Evolutionary conservation across 1,140 invertebrate genomes (phyloP).

Genomic region (Drosophila baimaii): DNA sequence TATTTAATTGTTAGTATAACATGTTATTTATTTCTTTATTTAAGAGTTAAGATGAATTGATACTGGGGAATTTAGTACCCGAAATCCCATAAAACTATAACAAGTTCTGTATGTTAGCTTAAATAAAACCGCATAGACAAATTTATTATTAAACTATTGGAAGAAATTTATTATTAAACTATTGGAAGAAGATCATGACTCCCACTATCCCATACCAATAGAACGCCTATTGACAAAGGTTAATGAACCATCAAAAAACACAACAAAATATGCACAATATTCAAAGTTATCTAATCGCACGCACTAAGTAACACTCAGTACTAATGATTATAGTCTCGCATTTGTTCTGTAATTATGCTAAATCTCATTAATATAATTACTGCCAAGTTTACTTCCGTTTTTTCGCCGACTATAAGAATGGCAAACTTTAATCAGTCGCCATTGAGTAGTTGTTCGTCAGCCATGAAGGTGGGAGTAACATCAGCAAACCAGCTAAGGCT

Average conservation of each 20-base stretch:
- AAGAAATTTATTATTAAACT: too few relatives aligned
- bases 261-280: constrained; percentile 11
- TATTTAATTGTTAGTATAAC: too few relatives aligned
- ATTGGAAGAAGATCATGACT: too few relatives aligned
- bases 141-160: background rate
- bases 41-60: too few relatives aligned
- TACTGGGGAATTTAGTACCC: background rate
- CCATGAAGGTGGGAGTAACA: constrained; percentile 59
- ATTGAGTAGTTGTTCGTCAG: constrained; percentile 33
- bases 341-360: constrained; percentile 47
- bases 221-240: background rate
- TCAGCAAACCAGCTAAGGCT: background rate
- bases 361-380: constrained; percentile 65
- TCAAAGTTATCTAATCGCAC: constrained; percentile 14
- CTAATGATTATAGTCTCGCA: constrained; percentile 49
- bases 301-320: constrained; percentile 11
- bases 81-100: background rate
- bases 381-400: constrained; percentile 51
- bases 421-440: constrained; percentile 18
- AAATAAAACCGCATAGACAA: background rate
- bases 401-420: constrained; percentile 27
- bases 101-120: background rate
- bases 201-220: background rate
- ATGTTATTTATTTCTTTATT: too few relatives aligned
- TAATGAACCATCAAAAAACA: constrained; percentile 8